Evolutionary conservation across 1,140 invertebrate species (phyloP), one percentile per base, ranked within the genome.

Genomic region (Agraylea sexmaculata): DNA sequence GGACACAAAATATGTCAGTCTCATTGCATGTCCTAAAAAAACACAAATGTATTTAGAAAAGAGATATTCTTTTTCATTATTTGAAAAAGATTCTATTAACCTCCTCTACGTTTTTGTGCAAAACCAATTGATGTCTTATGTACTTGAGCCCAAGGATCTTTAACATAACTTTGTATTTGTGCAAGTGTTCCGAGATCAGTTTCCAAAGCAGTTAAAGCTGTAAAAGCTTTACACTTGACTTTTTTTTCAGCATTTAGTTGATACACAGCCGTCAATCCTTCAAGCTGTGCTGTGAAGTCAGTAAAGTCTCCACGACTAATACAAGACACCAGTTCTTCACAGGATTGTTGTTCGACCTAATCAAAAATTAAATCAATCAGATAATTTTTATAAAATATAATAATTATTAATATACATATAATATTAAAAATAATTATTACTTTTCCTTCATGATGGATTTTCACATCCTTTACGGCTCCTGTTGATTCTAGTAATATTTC

Each of bases 241-340:
- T 90, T 93, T 56, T 92, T 92, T 54, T 96, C 90, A 7, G 87
- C 87, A 65, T 90, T 90, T 11, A 95, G 65, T 58, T 92, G 86
- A 60, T 95, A 96, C 46, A 95, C 92, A 2, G 87, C 83, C 25
- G 80, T 78, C 22, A 96, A 71, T 3, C 88, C 90, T 66, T 93
- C 86, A 3, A 96, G 60, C 62, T 96, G 92, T 2, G 80, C 75
- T 1, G 86, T 87, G 55, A 95, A 94, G 62, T 92, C 88, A n/a
- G 79, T 70, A 67, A 94, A 95, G 63, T 95, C 84, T 16, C 87
- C 80, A 13, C 71, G 60, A 27, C 77, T 78, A 20, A 88, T 68
- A 60, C 83, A 87, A 36, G 76, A 67, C 0, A 88, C 81, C 12
- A 95, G 64, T 56, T 93, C 90, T 56, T 83, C 78, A 66, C 86